Percentiles rank a stretch among this genome's conserved stretches.
phyloP scores from a whole-genome alignment of 1,140 invertebrate species.

The Sycobia sp. region DNA sequence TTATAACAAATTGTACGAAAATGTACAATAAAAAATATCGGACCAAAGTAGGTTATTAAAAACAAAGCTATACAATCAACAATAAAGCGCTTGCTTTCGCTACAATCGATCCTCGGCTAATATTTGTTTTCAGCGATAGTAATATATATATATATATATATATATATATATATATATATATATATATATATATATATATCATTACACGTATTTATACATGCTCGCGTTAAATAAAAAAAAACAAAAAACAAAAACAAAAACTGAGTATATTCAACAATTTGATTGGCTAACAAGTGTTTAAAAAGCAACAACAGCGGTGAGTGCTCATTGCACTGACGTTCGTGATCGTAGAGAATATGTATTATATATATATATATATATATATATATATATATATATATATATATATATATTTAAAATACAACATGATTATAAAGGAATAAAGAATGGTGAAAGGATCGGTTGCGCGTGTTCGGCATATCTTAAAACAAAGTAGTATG shows the following conservation, averaged over 20 bases:
- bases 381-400: neutral
- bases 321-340: neutral
- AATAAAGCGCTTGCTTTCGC: slow-evolving; percentile 30
- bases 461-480: neutral
- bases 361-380: neutral
- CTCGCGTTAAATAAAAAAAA: too few species aligned
- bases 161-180: too few species aligned
- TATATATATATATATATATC: too few species aligned
- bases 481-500: slow-evolving; percentile 18
- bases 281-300: slow-evolving; percentile 4
- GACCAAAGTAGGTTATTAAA: slow-evolving; percentile 27
- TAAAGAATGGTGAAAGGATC: slow-evolving; percentile 5
- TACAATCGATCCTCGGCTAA: slow-evolving; percentile 11
- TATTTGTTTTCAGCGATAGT: too few species aligned
- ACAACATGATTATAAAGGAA: neutral
- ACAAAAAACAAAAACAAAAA: too few species aligned
- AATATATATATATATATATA: too few species aligned
- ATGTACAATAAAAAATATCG: slow-evolving; percentile 37
- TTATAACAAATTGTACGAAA: slow-evolving; percentile 38
- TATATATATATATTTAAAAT: too few species aligned
- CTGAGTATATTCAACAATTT: slow-evolving; percentile 6
- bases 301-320: neutral
- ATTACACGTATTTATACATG: too few species aligned
- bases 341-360: neutral
- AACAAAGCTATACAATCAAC: slow-evolving; percentile 37